Evolutionary conservation across 2,113 vertebrate species (phyloP).

Genomic region (Passer domesticus): DNA sequence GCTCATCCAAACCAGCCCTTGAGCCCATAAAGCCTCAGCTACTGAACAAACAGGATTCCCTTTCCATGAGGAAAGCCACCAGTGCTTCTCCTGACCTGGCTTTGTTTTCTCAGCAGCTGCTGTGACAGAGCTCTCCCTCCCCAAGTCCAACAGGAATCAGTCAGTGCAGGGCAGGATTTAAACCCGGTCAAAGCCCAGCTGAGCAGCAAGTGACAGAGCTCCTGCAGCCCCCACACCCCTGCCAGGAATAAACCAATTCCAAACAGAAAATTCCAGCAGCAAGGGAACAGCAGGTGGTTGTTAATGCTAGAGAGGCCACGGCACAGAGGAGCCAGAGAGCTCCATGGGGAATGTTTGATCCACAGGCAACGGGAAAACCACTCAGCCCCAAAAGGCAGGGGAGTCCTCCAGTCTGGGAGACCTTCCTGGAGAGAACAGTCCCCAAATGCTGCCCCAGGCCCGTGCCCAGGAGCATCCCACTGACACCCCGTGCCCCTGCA

Average conservation of each 20-base stretch:
- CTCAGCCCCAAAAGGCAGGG: neutral
- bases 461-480: neutral
- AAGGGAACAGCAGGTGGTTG: neutral
- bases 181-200: neutral
- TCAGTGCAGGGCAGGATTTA: neutral
- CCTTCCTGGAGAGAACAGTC: neutral
- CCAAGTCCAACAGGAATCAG: neutral
- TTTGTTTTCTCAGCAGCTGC: neutral
- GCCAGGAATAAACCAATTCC: neutral
- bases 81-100: neutral
- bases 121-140: neutral
- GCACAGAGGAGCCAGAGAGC: neutral
- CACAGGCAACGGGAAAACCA: rapidly evolving
- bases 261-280: neutral
- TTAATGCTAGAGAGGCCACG: neutral
- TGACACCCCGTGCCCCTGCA: rapidly evolving
- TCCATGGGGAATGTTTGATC: rapidly evolving
- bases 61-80: neutral
- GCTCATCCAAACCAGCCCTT: neutral
- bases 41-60: neutral
- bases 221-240: neutral
- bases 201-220: neutral
- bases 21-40: neutral
- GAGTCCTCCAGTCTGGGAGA: neutral
- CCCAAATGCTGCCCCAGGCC: neutral